Evolutionary conservation across 37 sponge, comb jelly and placozoan species (phyloP).

Genomic region (Oscarella lobularis): DNA sequence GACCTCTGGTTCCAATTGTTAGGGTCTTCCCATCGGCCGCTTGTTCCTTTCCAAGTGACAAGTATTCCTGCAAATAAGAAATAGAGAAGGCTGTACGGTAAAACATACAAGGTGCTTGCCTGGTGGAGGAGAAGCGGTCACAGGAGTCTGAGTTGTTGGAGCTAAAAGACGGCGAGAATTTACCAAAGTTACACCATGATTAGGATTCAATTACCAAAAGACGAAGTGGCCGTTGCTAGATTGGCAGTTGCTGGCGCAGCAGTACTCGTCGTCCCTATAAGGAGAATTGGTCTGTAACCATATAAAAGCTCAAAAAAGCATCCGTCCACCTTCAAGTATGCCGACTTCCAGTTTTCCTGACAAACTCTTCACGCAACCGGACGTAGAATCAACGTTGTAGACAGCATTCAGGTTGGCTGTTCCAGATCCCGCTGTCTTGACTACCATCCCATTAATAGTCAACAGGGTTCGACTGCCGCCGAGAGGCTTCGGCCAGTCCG

Average conservation of each 20-base stretch:
- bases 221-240: not conserved
- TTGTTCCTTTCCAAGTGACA: not conserved
- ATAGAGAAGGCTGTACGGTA: not conserved
- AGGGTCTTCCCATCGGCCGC: not conserved
- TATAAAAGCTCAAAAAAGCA: not conserved
- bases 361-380: not conserved
- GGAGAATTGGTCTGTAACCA: not conserved
- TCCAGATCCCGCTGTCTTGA: not conserved
- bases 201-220: not conserved
- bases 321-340: not conserved
- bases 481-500: not conserved
- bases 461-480: not conserved
- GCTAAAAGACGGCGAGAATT: not conserved
- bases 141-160: not conserved
- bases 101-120: not conserved
- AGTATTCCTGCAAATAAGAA: not conserved
- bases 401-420: not conserved
- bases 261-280: not conserved
- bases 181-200: not conserved
- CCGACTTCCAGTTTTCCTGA: conserved; percentile 4
- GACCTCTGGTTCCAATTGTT: not conserved
- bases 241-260: not conserved
- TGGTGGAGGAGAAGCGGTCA: not conserved
- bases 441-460: not conserved
- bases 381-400: not conserved